Conservation (phyloP, 2,797 vertebrate species). For the Gymnothorax javanicus region DNA sequence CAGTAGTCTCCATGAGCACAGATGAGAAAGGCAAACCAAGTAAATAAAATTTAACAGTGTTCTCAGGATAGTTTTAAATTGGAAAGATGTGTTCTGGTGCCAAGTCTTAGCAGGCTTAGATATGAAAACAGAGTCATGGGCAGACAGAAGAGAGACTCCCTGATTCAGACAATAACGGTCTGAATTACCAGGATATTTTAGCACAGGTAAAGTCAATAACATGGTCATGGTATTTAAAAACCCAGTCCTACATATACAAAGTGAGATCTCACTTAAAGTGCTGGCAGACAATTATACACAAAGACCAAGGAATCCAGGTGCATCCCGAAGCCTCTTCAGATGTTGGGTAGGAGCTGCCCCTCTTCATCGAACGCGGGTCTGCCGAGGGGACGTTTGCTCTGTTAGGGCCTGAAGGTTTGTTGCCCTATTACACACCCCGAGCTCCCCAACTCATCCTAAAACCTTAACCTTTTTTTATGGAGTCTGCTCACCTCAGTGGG, state of each 20-base stretch:
- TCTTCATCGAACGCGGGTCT: conserved; percentile 45
- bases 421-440: conserved; percentile 6
- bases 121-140: not conserved
- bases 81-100: not conserved
- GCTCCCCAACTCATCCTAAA: not conserved
- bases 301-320: conserved; percentile 21
- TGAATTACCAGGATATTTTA: no score
- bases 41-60: not conserved
- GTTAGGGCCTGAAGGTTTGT: conserved; percentile 12
- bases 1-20: not conserved
- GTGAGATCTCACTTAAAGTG: conserved; percentile 3
- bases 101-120: not conserved
- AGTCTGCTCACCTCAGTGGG: not conserved
- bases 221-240: no score
- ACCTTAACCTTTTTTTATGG: not conserved
- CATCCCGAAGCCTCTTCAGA: conserved; percentile 35
- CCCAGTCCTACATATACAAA: not conserved
- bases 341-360: conserved; percentile 36
- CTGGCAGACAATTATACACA: conserved; percentile 30
- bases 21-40: not conserved
- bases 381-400: conserved; percentile 51
- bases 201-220: no score
- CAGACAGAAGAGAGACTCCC: not conserved
- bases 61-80: not conserved
- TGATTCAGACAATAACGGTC: not conserved